Conservation (phyloP, 2,113 vertebrate genomes). For the Ceuthmochares aereus region DNA sequence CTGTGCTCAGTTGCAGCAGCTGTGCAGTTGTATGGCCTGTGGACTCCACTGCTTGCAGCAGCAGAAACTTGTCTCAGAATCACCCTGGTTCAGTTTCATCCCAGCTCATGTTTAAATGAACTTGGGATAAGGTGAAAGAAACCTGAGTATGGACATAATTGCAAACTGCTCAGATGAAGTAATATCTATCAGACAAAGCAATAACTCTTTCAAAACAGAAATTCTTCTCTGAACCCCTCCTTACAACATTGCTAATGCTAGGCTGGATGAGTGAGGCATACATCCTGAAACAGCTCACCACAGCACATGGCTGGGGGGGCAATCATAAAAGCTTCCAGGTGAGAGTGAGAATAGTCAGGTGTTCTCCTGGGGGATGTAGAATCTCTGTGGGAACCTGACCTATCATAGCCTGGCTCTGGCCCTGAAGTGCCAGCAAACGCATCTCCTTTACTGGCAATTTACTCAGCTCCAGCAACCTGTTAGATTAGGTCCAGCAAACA, state of each 20-base stretch:
- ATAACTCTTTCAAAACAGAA: background rate
- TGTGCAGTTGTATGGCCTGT: background rate
- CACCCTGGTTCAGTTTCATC: background rate
- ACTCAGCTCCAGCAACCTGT: background rate
- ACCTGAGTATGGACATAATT: background rate
- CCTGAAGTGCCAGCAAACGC: background rate
- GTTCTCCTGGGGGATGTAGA: background rate
- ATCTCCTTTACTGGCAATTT: background rate
- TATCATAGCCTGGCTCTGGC: background rate
- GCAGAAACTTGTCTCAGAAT: background rate
- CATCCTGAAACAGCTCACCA: background rate
- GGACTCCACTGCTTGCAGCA: background rate
- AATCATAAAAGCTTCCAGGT: background rate
- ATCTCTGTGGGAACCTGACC: background rate
- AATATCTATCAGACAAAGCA: background rate
- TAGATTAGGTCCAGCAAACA: background rate
- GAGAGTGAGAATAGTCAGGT: background rate
- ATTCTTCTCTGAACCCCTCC: background rate
- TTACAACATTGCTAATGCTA: background rate
- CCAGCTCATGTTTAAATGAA: background rate
- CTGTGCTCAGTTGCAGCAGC: rapidly evolving
- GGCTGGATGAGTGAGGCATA: background rate
- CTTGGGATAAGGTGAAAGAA: background rate
- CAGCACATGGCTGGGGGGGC: background rate
- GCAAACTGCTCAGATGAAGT: background rate